These are phyloP conservation scores for Euphonia xanthogaster DNA, from an alignment of 2,797 vertebrate genomes.

Conservation along the genomic window DNA sequence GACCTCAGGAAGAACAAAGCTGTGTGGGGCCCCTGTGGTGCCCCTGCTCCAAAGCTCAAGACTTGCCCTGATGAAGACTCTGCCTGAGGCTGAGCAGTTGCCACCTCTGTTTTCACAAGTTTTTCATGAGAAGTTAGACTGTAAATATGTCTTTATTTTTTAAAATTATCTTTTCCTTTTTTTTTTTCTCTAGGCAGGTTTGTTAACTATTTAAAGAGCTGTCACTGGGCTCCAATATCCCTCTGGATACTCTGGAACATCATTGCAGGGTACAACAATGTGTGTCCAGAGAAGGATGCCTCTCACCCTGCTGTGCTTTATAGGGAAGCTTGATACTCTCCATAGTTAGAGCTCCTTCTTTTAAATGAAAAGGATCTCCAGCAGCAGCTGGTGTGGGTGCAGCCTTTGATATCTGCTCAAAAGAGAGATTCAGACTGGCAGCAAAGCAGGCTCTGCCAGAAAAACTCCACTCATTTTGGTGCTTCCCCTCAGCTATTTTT, in stretches of 20 bases:
- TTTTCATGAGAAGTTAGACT: background rate
- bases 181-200: background rate
- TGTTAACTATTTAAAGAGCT: background rate
- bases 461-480: background rate
- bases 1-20: background rate
- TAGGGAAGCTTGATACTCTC: background rate
- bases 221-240: background rate
- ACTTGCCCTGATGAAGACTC: background rate
- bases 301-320: background rate
- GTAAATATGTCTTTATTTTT: background rate
- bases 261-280: background rate
- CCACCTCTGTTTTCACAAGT: background rate
- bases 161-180: accelerated
- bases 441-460: background rate
- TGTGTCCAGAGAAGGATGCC: background rate
- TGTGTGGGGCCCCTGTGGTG: accelerated
- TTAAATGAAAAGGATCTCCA: background rate
- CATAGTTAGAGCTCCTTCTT: background rate
- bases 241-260: background rate
- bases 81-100: background rate
- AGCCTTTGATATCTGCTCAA: background rate
- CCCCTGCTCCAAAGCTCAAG: accelerated
- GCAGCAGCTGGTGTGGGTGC: background rate
- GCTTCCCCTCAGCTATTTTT: background rate
- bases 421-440: background rate